Conservation (phyloP, 2,888 invertebrate species). For the Chaetogeoica ovagalla region DNA sequence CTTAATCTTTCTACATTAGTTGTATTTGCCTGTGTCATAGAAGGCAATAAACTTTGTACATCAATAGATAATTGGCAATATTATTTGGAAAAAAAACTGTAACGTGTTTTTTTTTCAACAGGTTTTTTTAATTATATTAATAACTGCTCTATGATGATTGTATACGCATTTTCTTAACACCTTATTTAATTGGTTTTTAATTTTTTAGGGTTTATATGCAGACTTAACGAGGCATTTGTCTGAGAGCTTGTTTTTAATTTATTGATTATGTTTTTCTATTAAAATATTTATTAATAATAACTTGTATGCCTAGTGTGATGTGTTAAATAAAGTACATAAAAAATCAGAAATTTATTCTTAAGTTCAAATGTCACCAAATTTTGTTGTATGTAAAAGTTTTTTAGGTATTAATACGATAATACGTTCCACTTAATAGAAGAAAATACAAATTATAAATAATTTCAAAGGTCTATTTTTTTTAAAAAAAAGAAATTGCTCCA, state of each 20-base stretch:
- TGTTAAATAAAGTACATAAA: too few species aligned
- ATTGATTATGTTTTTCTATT: not conserved
- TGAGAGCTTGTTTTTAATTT: slow-evolving; percentile 28
- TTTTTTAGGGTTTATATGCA: slow-evolving; percentile 30
- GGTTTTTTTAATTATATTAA: not conserved
- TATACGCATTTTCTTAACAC: slow-evolving; percentile 32
- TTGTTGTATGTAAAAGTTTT: not conserved
- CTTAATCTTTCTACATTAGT: too few species aligned
- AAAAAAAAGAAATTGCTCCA: slow-evolving; percentile 23
- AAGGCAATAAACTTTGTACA: too few species aligned
- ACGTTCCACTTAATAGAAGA: too few species aligned
- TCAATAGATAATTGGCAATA: not conserved
- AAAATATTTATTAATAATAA: not conserved
- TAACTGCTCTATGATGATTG: slow-evolving; percentile 46
- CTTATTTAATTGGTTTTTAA: slow-evolving; percentile 46
- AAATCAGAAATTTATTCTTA: too few species aligned
- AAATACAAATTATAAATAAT: not conserved
- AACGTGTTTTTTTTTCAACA: not conserved
- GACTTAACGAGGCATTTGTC: slow-evolving; percentile 51
- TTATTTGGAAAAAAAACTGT: not conserved
- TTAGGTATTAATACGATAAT: not conserved
- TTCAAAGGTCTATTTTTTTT: not conserved
- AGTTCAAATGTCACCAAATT: not conserved
- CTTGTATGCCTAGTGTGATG: not conserved
- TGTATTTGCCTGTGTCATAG: too few species aligned